Evolutionary conservation across 2,888 invertebrate species (phyloP).

Genomic region (Chromoteleia sp.): DNA sequence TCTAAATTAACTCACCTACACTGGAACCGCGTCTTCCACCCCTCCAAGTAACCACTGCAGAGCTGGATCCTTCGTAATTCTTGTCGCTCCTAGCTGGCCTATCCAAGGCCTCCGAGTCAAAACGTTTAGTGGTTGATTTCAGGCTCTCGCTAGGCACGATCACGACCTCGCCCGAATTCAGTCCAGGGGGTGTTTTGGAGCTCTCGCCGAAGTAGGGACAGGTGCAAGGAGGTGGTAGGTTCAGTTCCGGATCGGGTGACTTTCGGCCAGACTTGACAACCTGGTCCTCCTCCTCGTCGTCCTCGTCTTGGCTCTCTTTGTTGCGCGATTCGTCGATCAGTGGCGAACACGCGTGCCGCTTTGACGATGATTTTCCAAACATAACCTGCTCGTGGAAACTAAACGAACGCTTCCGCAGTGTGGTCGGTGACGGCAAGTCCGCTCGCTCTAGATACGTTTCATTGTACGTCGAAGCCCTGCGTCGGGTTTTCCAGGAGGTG

Average conservation of each 20-base stretch:
- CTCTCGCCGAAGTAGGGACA: conserved; percentile 92
- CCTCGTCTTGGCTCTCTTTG: conserved; percentile 84
- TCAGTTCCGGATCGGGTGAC: conserved; percentile 80
- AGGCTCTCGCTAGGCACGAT: conserved; percentile 87
- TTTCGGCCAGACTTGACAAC: background rate
- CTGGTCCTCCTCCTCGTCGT: conserved; percentile 65
- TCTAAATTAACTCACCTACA: conserved; percentile 86
- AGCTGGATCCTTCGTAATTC: conserved; percentile 82
- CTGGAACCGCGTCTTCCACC: conserved; percentile 89
- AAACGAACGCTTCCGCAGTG: conserved; percentile 84
- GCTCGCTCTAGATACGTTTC: conserved; percentile 84
- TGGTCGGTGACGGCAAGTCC: conserved; percentile 82
- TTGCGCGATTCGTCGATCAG: conserved; percentile 68
- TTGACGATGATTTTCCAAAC: conserved; percentile 64
- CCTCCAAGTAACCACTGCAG: conserved; percentile 89
- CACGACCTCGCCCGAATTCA: conserved; percentile 86
- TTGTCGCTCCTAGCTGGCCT: conserved; percentile 85
- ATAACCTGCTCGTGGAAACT: conserved; percentile 85
- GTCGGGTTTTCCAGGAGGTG: conserved; percentile 76
- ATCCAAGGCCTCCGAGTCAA: conserved; percentile 73
- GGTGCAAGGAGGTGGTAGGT: conserved; percentile 91
- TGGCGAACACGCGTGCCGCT: conserved; percentile 67
- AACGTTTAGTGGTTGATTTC: conserved; percentile 76
- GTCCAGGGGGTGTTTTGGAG: conserved; percentile 85
- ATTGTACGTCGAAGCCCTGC: conserved; percentile 86